Conservation (phyloP, 2,888 invertebrate species). For the Abscondita cerata region DNA sequence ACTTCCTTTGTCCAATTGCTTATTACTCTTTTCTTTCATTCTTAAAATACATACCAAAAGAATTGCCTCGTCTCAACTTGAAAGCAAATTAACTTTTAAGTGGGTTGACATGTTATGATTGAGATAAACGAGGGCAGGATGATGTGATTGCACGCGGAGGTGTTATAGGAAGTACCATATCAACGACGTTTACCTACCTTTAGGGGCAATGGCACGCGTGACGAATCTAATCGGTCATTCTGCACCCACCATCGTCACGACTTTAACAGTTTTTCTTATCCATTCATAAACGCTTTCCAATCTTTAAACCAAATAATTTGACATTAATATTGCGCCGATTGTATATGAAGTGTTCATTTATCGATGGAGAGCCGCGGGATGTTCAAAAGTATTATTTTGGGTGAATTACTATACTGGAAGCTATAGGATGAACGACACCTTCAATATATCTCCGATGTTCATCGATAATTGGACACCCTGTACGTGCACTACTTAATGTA, state of each 20-base stretch:
- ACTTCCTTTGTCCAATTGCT: constrained; percentile 22
- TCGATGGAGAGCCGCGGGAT: no score
- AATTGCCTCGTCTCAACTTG: constrained; percentile 40
- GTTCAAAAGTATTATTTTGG: no score
- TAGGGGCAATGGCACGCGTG: constrained; percentile 36
- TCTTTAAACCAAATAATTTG: no score
- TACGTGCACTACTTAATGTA: no score
- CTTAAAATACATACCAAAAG: constrained; percentile 25
- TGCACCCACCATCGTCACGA: background rate
- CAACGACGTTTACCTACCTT: constrained; percentile 43
- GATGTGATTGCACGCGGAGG: constrained; percentile 52
- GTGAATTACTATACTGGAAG: no score
- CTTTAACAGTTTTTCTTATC: no score
- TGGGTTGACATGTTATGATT: constrained; percentile 46
- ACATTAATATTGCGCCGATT: no score
- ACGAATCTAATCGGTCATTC: constrained; percentile 19
- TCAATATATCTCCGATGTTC: no score
- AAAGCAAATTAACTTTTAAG: constrained; percentile 46
- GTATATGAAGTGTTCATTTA: no score
- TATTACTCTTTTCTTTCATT: constrained; percentile 35
- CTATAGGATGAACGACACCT: no score
- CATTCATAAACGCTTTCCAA: no score
- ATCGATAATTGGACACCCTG: no score
- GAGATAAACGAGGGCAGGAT: constrained; percentile 53
- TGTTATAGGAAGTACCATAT: constrained; percentile 54